phyloP scores from a whole-genome alignment of 2,888 invertebrate species.

The Lepidonotus clava region DNA sequence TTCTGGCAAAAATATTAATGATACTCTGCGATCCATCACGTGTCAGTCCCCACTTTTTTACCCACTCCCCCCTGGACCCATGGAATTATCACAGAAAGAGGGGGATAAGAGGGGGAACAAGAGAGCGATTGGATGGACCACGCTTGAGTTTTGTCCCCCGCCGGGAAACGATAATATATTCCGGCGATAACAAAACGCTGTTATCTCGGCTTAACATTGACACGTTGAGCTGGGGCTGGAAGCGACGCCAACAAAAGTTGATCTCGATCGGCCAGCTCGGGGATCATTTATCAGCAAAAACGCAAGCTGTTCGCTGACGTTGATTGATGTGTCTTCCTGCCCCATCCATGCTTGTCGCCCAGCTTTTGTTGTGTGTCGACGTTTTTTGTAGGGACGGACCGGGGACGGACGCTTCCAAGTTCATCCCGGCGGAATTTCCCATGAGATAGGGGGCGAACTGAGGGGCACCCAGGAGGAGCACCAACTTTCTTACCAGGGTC shows the following conservation, averaged over 20 bases:
- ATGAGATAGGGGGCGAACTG: neutral
- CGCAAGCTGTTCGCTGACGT: neutral
- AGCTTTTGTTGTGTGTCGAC: neutral
- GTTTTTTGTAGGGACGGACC: neutral
- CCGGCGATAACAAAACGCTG: neutral
- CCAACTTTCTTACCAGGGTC: no score
- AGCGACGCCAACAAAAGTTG: neutral
- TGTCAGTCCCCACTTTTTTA: neutral
- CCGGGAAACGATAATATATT: neutral
- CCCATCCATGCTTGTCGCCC: constrained; percentile 1
- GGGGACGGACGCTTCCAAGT: neutral
- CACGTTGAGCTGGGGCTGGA: neutral
- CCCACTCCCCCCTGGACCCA: neutral
- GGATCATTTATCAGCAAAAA: constrained; percentile 14
- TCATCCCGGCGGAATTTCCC: constrained; percentile 3
- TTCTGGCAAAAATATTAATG: neutral
- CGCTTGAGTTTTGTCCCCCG: neutral
- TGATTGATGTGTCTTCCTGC: neutral
- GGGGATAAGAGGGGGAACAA: neutral
- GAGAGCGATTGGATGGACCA: neutral
- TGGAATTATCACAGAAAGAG: neutral
- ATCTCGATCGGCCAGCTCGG: constrained; percentile 1
- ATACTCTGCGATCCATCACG: neutral
- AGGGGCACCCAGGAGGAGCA: neutral
- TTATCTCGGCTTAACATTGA: neutral